These are phyloP conservation scores for Allolobophora icterica DNA, from an alignment of 2,888 invertebrate species.

Conservation along the genomic window DNA sequence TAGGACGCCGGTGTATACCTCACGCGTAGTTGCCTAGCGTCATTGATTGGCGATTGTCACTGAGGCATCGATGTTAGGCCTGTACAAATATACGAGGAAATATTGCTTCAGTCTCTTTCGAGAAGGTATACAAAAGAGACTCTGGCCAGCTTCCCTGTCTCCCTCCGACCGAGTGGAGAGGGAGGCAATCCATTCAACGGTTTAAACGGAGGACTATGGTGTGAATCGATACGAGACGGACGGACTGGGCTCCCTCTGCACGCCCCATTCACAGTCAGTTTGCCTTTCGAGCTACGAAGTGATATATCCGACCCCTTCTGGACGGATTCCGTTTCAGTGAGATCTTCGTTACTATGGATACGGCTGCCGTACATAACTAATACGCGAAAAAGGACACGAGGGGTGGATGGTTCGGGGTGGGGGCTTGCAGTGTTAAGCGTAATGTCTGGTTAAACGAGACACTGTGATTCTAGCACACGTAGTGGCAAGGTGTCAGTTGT, in stretches of 20 bases:
- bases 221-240: background rate
- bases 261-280: no score
- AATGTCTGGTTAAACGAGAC: background rate
- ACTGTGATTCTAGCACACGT: background rate
- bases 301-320: constrained; percentile 3
- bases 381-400: background rate
- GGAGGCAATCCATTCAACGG: background rate
- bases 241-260: no score
- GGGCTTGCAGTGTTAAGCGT: background rate
- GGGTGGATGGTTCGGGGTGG: background rate
- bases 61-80: background rate
- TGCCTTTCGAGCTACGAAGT: background rate
- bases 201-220: background rate
- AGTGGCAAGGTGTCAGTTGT: no score
- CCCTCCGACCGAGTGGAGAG: background rate
- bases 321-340: background rate
- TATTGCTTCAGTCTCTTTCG: background rate
- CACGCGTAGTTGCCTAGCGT: background rate
- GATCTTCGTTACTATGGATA: background rate
- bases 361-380: background rate
- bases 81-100: background rate
- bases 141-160: no score
- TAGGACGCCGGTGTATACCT: background rate
- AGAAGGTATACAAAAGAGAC: background rate
- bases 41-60: background rate